Evolutionary conservation across 1,140 invertebrate genomes (phyloP), one percentile per base, ranked within the genome.

Genomic region (Triops longicaudatus): DNA sequence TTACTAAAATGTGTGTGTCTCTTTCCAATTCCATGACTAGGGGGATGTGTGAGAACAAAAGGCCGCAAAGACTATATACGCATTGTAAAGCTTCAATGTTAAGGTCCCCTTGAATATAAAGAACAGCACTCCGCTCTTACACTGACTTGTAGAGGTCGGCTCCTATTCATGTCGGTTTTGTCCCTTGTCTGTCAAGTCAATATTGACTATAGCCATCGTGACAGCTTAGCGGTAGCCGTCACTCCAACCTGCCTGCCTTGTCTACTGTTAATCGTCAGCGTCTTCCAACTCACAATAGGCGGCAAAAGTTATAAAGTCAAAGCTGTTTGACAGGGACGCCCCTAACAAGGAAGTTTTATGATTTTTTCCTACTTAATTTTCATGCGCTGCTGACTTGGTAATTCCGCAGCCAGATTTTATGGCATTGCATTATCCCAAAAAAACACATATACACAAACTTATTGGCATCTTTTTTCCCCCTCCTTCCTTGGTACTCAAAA

Each of bases 141-240:
- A 63, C 10, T 63, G 50, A 63, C 50, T 63, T 63, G 50, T 63
- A 63, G 14, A 9, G 50, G 50, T 63, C 50, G 50, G 50, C 50
- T 63, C 50, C 50, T 9, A 63, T 63, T 63, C 50, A 63, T 63
- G 50, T 63, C 50, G 50, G 50, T 63, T 63, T 63, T 17, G 50
- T 63, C 50, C 50, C 50, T 63, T 63, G 50, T 63, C 50, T 7
- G 50, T 63, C 50, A 63, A 63, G 50, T 63, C 50, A 63, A 63
- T 63, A 63, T 63, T 63, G 50, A 63, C 50, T 63, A 22, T 63
- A 63, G 50, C 50, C 50, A 63, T 63, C 50, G 50, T 63, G 50
- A 63, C 50, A 63, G 50, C 50, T 63, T 63, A 63, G 50, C 50
- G 50, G 50, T 63, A 63, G 50, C 50, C 50, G 50, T 63, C 50